Evolutionary conservation across 2,113 vertebrate genomes (phyloP).

Genomic region (Petrocephalus microphthalmus): DNA sequence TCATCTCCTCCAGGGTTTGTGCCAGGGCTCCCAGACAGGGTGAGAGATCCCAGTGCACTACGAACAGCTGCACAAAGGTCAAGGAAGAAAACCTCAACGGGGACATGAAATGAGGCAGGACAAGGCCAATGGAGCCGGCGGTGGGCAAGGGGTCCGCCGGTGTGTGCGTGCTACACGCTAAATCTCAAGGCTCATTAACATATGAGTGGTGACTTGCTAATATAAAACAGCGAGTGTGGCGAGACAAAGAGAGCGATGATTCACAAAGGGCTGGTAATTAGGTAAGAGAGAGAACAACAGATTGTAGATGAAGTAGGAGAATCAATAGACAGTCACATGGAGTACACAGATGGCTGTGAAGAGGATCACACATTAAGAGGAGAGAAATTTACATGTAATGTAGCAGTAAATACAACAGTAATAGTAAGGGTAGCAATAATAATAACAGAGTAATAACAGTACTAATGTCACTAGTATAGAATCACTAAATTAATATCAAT

Average conservation of each 20-base stretch:
- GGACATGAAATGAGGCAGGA: not conserved
- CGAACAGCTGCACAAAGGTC: conserved; percentile 47
- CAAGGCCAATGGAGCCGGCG: not conserved
- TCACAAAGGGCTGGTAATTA: not conserved
- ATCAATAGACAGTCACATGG: not conserved
- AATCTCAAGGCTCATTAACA: not conserved
- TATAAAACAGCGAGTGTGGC: not conserved
- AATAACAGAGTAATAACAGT: not conserved
- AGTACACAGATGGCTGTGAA: not conserved
- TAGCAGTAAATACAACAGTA: not conserved
- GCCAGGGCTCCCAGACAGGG: conserved; percentile 52
- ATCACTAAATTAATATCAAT: not conserved
- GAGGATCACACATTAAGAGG: not conserved
- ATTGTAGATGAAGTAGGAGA: not conserved
- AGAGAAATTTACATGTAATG: not conserved
- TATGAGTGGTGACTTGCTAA: not conserved
- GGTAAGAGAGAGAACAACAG: not conserved
- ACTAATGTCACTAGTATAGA: not conserved
- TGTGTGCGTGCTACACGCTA: not conserved
- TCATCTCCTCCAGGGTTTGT: conserved; percentile 52
- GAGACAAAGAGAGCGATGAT: not conserved
- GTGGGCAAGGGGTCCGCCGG: not conserved
- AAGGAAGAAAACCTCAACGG: not conserved
- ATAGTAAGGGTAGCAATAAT: not conserved
- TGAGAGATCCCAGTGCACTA: conserved; percentile 61